phyloP scores from a whole-genome alignment of 2,113 vertebrate species.

The Callionymus lyra region DNA sequence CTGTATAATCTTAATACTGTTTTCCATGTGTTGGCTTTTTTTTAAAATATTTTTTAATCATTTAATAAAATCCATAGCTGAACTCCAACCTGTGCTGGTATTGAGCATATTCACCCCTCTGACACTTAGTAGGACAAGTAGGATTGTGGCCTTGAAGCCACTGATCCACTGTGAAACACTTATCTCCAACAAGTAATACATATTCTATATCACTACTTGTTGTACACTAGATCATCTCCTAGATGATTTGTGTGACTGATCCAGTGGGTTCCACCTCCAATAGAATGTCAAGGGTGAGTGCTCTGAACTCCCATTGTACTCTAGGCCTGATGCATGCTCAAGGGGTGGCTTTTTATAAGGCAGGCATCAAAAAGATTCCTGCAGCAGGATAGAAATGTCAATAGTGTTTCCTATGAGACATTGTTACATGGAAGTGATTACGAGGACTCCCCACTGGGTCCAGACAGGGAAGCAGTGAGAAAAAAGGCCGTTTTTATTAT shows the following conservation, averaged over 20 bases:
- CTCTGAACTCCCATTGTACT: conserved; percentile 26
- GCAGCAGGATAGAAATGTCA: conserved; percentile 43
- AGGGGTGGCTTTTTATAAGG: conserved; percentile 20
- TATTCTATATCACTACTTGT: conserved; percentile 1
- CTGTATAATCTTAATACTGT: no score
- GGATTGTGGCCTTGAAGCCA: no score
- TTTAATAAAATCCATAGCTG: no score
- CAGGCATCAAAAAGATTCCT: conserved; percentile 2
- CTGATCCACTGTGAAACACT: background rate
- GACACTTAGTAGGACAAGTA: no score
- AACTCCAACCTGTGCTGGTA: no score
- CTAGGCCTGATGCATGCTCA: no score
- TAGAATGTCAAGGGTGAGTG: conserved; percentile 43
- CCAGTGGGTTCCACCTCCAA: conserved; percentile 17
- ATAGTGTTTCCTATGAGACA: conserved; percentile 47
- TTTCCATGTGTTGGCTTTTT: no score
- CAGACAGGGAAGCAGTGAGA: no score
- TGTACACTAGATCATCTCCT: conserved; percentile 17
- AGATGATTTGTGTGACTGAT: conserved; percentile 27
- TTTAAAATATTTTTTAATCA: no score
- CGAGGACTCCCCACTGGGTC: conserved; percentile 38
- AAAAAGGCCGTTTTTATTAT: no score
- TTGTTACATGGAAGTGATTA: conserved; percentile 51
- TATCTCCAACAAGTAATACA: conserved; percentile 1
- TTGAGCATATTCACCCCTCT: no score